Evolutionary conservation across 1,140 invertebrate genomes (phyloP).

Genomic region (Anthonomus grandis): DNA sequence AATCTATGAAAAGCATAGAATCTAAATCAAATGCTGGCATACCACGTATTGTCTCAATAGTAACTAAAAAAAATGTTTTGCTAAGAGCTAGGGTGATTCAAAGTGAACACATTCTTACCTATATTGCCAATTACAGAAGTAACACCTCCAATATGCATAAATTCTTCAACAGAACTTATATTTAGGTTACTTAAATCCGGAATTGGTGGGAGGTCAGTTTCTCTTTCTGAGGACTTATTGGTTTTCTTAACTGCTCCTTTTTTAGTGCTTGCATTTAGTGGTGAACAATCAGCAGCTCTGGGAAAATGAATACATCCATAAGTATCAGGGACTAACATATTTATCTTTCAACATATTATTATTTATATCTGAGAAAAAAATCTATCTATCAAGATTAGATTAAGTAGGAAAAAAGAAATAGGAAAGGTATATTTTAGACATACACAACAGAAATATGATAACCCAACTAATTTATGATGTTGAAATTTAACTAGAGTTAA

Average conservation of each 20-base stretch:
- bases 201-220: constrained; percentile 65
- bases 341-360: too few relatives aligned
- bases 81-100: not conserved
- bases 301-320: too few relatives aligned
- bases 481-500: too few relatives aligned
- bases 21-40: constrained; percentile 79
- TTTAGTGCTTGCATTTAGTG: not conserved
- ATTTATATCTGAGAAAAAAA: constrained; percentile 13
- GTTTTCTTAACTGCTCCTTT: constrained; percentile 18
- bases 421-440: not conserved
- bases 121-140: constrained; percentile 62
- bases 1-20: constrained; percentile 67
- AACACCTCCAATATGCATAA: constrained; percentile 70
- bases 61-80: constrained; percentile 53
- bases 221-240: constrained; percentile 4
- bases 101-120: constrained; percentile 50
- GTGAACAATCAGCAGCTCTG: too few relatives aligned
- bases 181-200: constrained; percentile 64
- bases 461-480: too few relatives aligned
- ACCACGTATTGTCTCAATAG: constrained; percentile 64
- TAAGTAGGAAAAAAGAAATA: not conserved
- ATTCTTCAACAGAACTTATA: constrained; percentile 72
- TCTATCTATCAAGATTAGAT: not conserved
- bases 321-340: too few relatives aligned
- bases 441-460: too few relatives aligned